These are phyloP conservation scores for Tenthredo distinguenda DNA, from an alignment of 2,888 invertebrate genomes.

Conservation along the genomic window DNA sequence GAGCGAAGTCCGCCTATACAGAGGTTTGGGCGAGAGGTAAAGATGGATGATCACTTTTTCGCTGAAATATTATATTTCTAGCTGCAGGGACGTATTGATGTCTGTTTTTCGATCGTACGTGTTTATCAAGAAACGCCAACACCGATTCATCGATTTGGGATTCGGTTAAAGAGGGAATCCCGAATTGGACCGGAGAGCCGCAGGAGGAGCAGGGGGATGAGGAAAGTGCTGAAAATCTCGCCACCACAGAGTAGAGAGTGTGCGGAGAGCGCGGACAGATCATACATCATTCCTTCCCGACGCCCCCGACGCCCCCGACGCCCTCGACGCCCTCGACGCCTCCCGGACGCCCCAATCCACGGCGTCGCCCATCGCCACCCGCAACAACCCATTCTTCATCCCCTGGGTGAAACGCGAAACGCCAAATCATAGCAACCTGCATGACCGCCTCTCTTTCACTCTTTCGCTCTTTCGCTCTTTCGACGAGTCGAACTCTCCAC, in stretches of 20 bases:
- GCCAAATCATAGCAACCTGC: slow-evolving; percentile 39
- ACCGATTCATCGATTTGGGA: slow-evolving; percentile 32
- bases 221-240: slow-evolving; percentile 29
- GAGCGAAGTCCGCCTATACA: too few relatives aligned
- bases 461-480: not conserved
- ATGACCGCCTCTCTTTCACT: slow-evolving; percentile 26
- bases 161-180: slow-evolving; percentile 19
- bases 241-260: slow-evolving; percentile 16
- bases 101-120: slow-evolving; percentile 4
- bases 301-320: slow-evolving; percentile 26
- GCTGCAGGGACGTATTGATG: slow-evolving; percentile 13
- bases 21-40: not conserved
- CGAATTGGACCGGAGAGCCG: slow-evolving; percentile 7
- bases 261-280: slow-evolving; percentile 40
- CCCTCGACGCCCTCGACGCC: not conserved
- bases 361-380: slow-evolving; percentile 45
- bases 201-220: slow-evolving; percentile 1
- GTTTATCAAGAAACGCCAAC: slow-evolving; percentile 7
- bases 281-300: slow-evolving; percentile 46
- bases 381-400: slow-evolving; percentile 52
- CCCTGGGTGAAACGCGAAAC: slow-evolving; percentile 31
- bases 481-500: slow-evolving; percentile 15
- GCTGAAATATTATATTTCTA: not conserved
- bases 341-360: slow-evolving; percentile 15
- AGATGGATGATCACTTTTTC: not conserved